phyloP scores from a whole-genome alignment of 2,888 invertebrate species.

The Argyresthia albistria region DNA sequence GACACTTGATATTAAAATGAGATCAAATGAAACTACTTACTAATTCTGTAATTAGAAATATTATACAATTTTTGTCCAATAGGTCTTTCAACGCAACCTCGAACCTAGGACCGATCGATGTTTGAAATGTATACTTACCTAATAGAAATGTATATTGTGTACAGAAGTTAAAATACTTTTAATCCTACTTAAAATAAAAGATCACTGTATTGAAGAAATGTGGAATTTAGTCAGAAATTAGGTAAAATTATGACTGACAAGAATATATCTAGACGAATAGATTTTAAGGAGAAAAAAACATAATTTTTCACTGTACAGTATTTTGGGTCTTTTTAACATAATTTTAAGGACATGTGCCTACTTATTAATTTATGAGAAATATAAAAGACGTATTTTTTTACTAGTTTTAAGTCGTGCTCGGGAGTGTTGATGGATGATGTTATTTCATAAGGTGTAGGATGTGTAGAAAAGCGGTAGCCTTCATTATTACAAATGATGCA shows the following conservation, averaged over 20 bases:
- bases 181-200: background rate
- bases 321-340: conserved; percentile 17
- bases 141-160: conserved; percentile 28
- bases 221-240: conserved; percentile 20
- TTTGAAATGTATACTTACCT: background rate
- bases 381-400: conserved; percentile 1
- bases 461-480: background rate
- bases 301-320: conserved; percentile 39
- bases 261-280: conserved; percentile 10
- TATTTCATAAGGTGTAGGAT: background rate
- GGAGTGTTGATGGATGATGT: conserved; percentile 5
- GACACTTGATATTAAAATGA: no score
- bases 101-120: background rate
- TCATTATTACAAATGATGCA: background rate
- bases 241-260: conserved; percentile 24
- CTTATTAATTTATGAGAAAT: conserved; percentile 20
- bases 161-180: conserved; percentile 18
- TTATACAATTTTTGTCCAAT: no score
- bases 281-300: conserved; percentile 25
- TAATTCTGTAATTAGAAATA: no score
- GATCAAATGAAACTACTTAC: no score
- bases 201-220: conserved; percentile 6
- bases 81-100: no score
- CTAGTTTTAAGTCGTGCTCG: background rate
- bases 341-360: conserved; percentile 19